Conservation (phyloP, 2,888 invertebrate species). For the Rhagium mordax region DNA sequence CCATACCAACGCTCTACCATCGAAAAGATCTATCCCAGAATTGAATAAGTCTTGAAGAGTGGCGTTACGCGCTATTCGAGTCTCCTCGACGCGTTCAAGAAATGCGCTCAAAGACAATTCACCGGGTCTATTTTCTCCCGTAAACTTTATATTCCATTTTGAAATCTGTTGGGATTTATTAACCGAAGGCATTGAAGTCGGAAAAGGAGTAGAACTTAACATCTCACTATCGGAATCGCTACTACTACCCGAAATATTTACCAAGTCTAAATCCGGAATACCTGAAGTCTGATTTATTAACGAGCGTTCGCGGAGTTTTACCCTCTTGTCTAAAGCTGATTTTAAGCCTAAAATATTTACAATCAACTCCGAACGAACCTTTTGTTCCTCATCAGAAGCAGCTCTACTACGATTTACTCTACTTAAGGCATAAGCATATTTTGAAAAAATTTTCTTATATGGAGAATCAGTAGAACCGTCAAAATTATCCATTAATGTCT, state of each 20-base stretch:
- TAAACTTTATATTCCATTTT: conserved; percentile 26
- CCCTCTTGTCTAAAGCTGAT: conserved; percentile 4
- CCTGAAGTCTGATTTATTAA: background rate
- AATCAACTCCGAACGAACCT: background rate
- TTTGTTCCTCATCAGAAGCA: no score
- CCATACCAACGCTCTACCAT: conserved; percentile 28
- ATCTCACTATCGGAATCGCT: background rate
- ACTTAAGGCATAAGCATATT: conserved; percentile 1
- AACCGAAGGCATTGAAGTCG: background rate
- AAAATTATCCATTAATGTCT: no score
- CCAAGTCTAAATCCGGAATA: conserved; percentile 1
- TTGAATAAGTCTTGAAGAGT: conserved; percentile 17
- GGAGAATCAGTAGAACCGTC: no score
- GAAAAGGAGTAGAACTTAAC: background rate
- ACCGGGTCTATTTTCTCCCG: conserved; percentile 12
- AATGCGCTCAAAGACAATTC: conserved; percentile 28
- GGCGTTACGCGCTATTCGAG: conserved; percentile 17
- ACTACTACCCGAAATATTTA: conserved; percentile 4
- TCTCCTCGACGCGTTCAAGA: conserved; percentile 27
- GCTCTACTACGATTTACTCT: conserved; percentile 13
- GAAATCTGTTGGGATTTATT: background rate
- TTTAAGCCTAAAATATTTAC: conserved; percentile 11
- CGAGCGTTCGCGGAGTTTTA: background rate
- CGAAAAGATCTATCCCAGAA: conserved; percentile 25
- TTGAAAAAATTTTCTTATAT: background rate